Conservation (phyloP, 1,140 invertebrate genomes). For the Drosophila pectinifera region DNA sequence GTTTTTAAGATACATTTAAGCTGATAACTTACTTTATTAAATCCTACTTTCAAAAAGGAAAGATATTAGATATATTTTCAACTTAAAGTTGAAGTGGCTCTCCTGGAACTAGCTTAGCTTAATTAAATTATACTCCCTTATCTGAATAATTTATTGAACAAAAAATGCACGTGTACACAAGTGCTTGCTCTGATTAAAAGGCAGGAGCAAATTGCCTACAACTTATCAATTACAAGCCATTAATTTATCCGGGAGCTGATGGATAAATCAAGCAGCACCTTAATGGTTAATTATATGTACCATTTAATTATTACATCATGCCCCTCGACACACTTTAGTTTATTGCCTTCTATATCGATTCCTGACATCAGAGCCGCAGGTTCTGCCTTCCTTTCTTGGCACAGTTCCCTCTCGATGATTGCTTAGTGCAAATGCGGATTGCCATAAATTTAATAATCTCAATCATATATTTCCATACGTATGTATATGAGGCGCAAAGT, state of each 20-base stretch:
- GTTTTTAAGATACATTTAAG: too few relatives aligned
- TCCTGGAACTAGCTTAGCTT: not conserved
- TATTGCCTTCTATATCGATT: constrained; percentile 14
- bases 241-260: not conserved
- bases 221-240: constrained; percentile 11
- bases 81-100: not conserved
- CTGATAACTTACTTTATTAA: not conserved
- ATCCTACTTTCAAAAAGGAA: too few relatives aligned
- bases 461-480: constrained; percentile 49
- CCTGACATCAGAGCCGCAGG: constrained; percentile 4
- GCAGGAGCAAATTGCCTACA: not conserved
- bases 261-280: too few relatives aligned
- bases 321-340: not conserved
- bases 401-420: constrained; percentile 4
- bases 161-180: constrained; percentile 3
- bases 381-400: constrained; percentile 29
- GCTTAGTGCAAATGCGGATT: constrained; percentile 28
- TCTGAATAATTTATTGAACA: constrained; percentile 8
- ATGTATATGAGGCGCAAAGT: constrained; percentile 43
- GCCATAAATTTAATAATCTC: constrained; percentile 76
- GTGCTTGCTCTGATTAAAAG: not conserved
- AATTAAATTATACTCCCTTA: constrained; percentile 4
- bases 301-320: constrained; percentile 7
- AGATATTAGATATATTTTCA: too few relatives aligned
- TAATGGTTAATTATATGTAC: constrained; percentile 1